Percentiles rank a stretch among this genome's conserved stretches.
Evolutionary conservation across 2,113 vertebrate species (phyloP).

Genomic region (Mustela lutreola): DNA sequence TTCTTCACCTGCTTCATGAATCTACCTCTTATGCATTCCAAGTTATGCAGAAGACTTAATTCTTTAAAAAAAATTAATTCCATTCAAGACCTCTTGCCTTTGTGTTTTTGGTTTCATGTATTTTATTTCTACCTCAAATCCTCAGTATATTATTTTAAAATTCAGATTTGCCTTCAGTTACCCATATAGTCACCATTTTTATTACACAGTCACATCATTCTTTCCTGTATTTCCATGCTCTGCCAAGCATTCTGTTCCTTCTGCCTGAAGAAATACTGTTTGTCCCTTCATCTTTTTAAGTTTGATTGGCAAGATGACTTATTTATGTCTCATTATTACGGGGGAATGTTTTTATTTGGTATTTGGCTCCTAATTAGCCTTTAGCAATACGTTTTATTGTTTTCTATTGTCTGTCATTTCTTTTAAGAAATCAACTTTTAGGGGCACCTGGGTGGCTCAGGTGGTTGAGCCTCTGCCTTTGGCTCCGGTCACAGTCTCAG

Average conservation of each 20-base stretch:
- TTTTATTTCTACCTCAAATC: neutral
- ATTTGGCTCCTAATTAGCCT: neutral
- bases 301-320: neutral
- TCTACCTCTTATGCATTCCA: neutral
- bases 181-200: neutral
- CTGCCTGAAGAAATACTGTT: neutral
- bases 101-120: neutral
- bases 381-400: neutral
- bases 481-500: too few relatives aligned
- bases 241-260: neutral
- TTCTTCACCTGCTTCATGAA: neutral
- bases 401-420: neutral
- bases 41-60: neutral
- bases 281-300: neutral
- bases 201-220: neutral
- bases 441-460: too few relatives aligned
- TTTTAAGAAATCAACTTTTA: neutral
- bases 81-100: neutral
- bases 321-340: neutral
- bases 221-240: neutral
- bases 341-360: neutral
- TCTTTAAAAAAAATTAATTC: constrained; percentile 14
- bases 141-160: neutral
- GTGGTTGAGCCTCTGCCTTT: too few relatives aligned
- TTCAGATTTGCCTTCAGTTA: neutral